Percentiles rank a stretch among this genome's conserved stretches.
These are phyloP conservation scores for Odontothrips loti DNA, from an alignment of 2,888 invertebrate genomes.

Conservation along the genomic window DNA sequence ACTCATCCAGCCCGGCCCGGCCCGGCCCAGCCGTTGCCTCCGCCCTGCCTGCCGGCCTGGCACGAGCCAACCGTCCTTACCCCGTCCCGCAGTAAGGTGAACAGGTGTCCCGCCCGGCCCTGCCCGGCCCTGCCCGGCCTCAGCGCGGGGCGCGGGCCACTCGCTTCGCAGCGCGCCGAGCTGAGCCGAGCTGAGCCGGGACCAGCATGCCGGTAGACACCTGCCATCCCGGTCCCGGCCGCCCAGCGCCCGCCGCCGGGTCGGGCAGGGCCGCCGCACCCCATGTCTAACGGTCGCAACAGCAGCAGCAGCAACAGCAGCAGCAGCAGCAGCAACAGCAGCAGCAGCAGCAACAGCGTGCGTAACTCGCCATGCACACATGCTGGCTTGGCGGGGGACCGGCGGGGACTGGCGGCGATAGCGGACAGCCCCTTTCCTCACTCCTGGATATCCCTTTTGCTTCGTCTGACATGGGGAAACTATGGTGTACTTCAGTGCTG, in stretches of 20 bases:
- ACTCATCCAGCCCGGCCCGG: not conserved
- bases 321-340: too few species aligned
- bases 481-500: too few species aligned
- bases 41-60: not conserved
- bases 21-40: not conserved
- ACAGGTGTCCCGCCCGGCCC: not conserved
- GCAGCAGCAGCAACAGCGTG: too few species aligned
- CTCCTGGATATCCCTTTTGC: too few species aligned
- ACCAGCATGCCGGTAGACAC: slow-evolving; percentile 13
- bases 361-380: too few species aligned
- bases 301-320: too few species aligned
- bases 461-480: too few species aligned
- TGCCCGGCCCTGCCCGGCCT: not conserved
- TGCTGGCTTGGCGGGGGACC: too few species aligned
- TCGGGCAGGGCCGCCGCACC: too few species aligned
- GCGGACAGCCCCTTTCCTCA: too few species aligned
- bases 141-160: not conserved
- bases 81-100: not conserved
- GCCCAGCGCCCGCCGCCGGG: not conserved
- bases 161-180: not conserved
- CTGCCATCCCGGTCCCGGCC: not conserved
- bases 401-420: too few species aligned
- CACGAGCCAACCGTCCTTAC: not conserved
- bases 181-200: not conserved
- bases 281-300: too few species aligned